phyloP scores from a whole-genome alignment of 2,113 vertebrate species.

The Clinocottus analis region DNA sequence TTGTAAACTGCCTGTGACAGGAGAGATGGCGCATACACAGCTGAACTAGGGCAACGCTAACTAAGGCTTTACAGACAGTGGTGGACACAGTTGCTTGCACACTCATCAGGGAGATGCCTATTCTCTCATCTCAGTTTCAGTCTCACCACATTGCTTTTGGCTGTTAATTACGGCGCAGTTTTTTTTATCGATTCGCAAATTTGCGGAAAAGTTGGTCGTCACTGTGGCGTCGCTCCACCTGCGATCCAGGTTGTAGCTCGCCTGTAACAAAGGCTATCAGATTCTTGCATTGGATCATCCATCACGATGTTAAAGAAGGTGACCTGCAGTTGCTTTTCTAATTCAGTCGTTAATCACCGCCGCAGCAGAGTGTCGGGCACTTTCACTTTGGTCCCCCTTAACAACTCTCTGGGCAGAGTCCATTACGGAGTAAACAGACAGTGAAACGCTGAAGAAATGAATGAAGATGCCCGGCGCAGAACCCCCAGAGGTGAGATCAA shows the following conservation, averaged over 20 bases:
- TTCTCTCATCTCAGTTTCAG: constrained; percentile 15
- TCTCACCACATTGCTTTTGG: constrained; percentile 17
- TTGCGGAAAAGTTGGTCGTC: constrained; percentile 13
- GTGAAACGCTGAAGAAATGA: constrained; percentile 67
- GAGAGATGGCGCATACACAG: constrained; percentile 62
- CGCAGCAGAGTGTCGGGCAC: constrained; percentile 57
- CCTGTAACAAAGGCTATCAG: constrained; percentile 55
- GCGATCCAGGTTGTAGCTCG: constrained; percentile 19
- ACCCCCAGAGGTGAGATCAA: constrained; percentile 80
- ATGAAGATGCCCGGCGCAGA: constrained; percentile 69
- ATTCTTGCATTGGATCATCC: constrained; percentile 55
- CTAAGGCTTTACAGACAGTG: constrained; percentile 57
- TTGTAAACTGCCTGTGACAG: constrained; percentile 79
- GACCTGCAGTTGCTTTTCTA: constrained; percentile 76
- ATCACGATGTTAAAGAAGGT: constrained; percentile 77
- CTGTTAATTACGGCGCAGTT: constrained; percentile 52
- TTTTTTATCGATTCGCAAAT: constrained; percentile 17
- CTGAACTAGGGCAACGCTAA: constrained; percentile 61
- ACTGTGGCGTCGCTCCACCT: constrained; percentile 7
- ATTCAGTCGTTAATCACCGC: constrained; percentile 78
- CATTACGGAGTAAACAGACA: constrained; percentile 79
- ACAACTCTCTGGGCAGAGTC: constrained; percentile 78
- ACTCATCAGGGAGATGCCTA: constrained; percentile 45
- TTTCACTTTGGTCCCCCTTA: constrained; percentile 67
- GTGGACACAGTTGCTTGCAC: constrained; percentile 57